These are phyloP conservation scores for Acanthosepion esculentum DNA, from an alignment of 2,888 invertebrate species.

Conservation along the genomic window DNA sequence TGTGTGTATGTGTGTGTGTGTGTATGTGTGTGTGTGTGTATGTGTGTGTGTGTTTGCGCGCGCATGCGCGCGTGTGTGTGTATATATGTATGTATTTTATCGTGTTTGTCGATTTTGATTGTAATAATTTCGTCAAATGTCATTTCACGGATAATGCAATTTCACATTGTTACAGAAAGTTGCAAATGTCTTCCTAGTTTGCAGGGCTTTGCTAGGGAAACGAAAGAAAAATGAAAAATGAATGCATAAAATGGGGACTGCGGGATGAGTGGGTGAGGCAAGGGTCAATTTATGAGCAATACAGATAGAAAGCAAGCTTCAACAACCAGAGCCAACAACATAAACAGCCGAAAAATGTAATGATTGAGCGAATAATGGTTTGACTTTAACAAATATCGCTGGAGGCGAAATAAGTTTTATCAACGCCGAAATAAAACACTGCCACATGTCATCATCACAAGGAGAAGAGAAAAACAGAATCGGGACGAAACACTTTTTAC, in stretches of 20 bases:
- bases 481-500: not conserved
- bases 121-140: conserved; percentile 33
- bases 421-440: not conserved
- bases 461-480: not conserved
- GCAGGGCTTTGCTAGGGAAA: not conserved
- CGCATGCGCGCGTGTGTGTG: not conserved
- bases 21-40: no score
- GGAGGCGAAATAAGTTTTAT: not conserved
- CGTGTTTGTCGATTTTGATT: not conserved
- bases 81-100: not conserved
- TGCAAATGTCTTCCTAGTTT: not conserved
- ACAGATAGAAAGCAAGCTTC: not conserved
- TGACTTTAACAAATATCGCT: conserved; percentile 33
- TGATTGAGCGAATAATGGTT: not conserved
- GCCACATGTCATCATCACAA: not conserved
- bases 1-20: no score
- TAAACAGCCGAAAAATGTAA: not conserved
- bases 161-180: not conserved
- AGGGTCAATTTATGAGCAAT: not conserved
- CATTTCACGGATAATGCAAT: conserved; percentile 5
- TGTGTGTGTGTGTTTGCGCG: no score
- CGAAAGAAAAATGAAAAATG: not conserved
- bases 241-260: not conserved
- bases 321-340: not conserved
- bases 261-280: not conserved